Evolutionary conservation across 2,797 vertebrate species (phyloP).

Genomic region (Tolypeutes matacus): DNA sequence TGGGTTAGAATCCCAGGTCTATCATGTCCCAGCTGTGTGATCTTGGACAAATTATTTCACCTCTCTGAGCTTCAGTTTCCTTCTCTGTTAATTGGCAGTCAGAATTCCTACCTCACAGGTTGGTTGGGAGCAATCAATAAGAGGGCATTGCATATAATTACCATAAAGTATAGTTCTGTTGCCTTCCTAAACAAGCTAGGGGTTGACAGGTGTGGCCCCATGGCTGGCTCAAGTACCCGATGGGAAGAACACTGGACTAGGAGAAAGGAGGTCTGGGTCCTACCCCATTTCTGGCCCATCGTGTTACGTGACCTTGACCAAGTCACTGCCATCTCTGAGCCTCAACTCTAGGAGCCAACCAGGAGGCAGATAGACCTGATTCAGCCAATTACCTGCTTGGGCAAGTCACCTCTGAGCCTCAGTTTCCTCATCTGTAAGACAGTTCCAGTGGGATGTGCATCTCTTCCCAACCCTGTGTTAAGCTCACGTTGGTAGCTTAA

Average conservation of each 20-base stretch:
- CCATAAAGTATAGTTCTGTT: fast-evolving
- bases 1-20: background rate
- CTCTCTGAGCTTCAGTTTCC: background rate
- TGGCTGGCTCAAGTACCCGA: background rate
- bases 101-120: background rate
- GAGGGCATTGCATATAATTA: background rate
- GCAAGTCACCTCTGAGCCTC: background rate
- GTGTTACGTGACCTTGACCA: background rate
- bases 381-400: background rate
- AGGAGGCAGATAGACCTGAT: background rate
- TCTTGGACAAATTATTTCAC: background rate
- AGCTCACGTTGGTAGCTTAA: background rate
- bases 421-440: background rate
- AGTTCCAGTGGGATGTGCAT: background rate
- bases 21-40: background rate
- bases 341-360: background rate
- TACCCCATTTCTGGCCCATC: background rate
- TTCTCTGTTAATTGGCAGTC: background rate
- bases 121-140: background rate
- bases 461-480: background rate
- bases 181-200: background rate
- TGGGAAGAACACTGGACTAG: background rate
- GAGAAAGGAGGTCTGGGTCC: background rate
- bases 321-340: background rate
- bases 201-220: background rate